Percentiles rank a stretch among this genome's conserved stretches.
phyloP scores from a whole-genome alignment of 2,113 vertebrate genomes.

The Cyanocitta stelleri region DNA sequence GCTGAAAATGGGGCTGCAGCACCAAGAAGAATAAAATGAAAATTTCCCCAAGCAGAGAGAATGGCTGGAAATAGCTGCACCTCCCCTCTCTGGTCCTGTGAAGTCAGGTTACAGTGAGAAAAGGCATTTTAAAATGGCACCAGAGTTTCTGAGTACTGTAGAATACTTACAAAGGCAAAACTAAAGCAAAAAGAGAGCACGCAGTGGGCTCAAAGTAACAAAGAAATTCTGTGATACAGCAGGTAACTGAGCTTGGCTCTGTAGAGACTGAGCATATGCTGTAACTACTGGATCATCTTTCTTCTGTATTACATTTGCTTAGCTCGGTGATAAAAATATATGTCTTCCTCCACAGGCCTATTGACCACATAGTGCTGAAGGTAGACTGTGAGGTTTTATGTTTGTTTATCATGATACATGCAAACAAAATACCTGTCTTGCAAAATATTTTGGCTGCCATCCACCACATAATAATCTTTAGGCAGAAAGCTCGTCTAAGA shows the following conservation, averaged over 20 bases:
- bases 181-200: not conserved
- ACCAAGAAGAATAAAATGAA: not conserved
- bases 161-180: slow-evolving; percentile 8
- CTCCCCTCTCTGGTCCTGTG: not conserved
- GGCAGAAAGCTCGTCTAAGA: not conserved
- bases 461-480: slow-evolving; percentile 4
- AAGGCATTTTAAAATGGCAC: slow-evolving; percentile 1
- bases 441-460: slow-evolving; percentile 47
- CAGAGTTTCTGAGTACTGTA: not conserved
- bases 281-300: slow-evolving; percentile 50
- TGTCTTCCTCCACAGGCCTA: slow-evolving; percentile 4
- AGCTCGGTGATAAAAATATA: slow-evolving; percentile 20
- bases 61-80: slow-evolving; percentile 11
- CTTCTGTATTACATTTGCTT: slow-evolving; percentile 19
- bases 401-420: slow-evolving; percentile 29
- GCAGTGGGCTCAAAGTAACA: not conserved
- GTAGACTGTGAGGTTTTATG: slow-evolving; percentile 13
- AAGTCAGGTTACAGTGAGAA: not conserved
- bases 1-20: not conserved
- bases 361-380: not conserved
- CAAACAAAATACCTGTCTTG: slow-evolving; percentile 54
- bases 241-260: slow-evolving; percentile 30
- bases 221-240: slow-evolving; percentile 49
- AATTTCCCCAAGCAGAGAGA: not conserved
- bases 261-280: slow-evolving; percentile 26